phyloP scores from a whole-genome alignment of 2,113 vertebrate species.

The Puma concolor region DNA sequence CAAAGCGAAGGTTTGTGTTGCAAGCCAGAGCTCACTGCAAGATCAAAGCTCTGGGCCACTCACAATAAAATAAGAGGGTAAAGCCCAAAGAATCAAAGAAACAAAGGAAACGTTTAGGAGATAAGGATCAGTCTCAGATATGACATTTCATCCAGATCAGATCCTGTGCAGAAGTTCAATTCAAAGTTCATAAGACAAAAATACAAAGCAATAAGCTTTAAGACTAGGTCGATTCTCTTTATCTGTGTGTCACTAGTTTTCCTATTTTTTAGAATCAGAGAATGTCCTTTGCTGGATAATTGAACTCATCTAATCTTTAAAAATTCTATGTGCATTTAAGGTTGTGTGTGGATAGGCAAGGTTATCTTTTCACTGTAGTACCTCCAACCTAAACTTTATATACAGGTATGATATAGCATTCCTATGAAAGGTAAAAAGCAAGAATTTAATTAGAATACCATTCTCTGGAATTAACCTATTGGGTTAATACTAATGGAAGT shows the following conservation, averaged over 20 bases:
- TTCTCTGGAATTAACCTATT: constrained; percentile 19
- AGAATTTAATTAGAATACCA: not conserved
- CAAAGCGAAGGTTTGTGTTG: constrained; percentile 84
- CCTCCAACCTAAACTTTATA: not conserved
- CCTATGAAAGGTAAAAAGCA: not conserved
- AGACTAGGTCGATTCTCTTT: constrained; percentile 71
- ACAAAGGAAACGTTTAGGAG: constrained; percentile 99
- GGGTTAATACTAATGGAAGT: not conserved
- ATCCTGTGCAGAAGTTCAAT: constrained; percentile 94
- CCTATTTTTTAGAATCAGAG: constrained; percentile 57
- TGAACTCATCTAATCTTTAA: not conserved
- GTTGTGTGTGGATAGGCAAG: not conserved
- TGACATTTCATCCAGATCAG: constrained; percentile 98
- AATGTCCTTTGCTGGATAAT: constrained; percentile 5
- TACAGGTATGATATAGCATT: not conserved
- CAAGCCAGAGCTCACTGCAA: constrained; percentile 87
- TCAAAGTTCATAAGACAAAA: constrained; percentile 88
- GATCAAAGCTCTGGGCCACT: constrained; percentile 94
- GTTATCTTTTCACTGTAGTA: not conserved
- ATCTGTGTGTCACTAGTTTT: constrained; percentile 22
- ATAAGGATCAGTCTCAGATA: constrained; percentile 97
- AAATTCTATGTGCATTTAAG: not conserved
- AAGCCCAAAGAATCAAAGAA: constrained; percentile 94
- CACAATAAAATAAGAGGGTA: constrained; percentile 91
- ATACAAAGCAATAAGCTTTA: constrained; percentile 84